These are phyloP conservation scores for Harpalus rubripes DNA, from an alignment of 2,888 invertebrate species.

Conservation along the genomic window DNA sequence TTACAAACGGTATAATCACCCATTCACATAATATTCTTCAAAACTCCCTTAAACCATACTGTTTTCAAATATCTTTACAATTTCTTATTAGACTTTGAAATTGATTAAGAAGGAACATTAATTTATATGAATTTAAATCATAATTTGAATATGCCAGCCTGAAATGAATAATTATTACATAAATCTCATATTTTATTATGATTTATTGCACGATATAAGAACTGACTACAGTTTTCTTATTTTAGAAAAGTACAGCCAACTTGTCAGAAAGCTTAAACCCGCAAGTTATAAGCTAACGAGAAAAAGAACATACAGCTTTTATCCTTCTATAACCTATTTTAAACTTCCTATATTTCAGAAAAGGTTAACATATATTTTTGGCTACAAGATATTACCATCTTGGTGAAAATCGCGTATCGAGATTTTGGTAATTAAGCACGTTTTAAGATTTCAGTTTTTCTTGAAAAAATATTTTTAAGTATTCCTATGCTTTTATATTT, in stretches of 20 bases:
- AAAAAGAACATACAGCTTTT: not conserved
- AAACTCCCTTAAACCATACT: too few species aligned
- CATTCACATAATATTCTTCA: too few species aligned
- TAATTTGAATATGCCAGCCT: not conserved
- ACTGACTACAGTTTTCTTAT: not conserved
- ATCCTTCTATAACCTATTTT: not conserved
- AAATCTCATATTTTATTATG: slow-evolving; percentile 1
- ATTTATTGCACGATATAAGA: not conserved
- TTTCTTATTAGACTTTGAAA: not conserved
- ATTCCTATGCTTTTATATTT: too few species aligned
- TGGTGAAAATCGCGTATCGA: too few species aligned
- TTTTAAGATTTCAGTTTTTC: too few species aligned
- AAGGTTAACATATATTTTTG: too few species aligned
- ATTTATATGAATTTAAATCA: not conserved
- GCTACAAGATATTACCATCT: too few species aligned
- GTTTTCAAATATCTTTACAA: too few species aligned
- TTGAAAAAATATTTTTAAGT: too few species aligned
- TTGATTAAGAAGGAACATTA: not conserved
- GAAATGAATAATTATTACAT: not conserved
- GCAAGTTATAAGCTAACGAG: not conserved
- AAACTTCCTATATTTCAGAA: not conserved
- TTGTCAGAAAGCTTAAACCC: not conserved
- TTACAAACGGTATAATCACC: too few species aligned
- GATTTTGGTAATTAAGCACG: too few species aligned
- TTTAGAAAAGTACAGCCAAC: not conserved